These are phyloP conservation scores for Lethenteron reissneri DNA, from an alignment of 2,113 vertebrate species.

Conservation along the genomic window DNA sequence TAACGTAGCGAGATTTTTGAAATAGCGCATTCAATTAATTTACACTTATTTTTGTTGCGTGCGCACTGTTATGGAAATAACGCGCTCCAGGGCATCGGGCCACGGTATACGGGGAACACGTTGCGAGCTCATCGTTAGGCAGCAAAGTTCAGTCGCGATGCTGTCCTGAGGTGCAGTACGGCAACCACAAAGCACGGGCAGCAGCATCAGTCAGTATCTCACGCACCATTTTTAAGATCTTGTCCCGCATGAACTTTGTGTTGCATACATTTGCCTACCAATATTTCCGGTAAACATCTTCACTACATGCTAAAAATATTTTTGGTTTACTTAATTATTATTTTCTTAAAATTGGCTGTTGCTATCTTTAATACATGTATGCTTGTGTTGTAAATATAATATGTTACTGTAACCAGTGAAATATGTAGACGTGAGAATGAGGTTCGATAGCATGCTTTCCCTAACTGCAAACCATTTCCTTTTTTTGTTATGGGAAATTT, in stretches of 20 bases:
- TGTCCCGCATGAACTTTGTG: neutral
- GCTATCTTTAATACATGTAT: slow-evolving; percentile 2
- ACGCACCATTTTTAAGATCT: neutral
- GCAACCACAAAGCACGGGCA: neutral
- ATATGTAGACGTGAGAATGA: neutral
- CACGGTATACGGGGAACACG: too few species aligned
- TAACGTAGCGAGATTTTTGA: neutral
- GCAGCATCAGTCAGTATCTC: neutral
- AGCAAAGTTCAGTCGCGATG: too few species aligned
- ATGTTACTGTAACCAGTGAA: neutral
- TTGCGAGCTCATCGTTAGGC: neutral
- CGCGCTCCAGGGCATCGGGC: neutral
- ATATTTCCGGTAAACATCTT: too few species aligned
- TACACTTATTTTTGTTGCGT: neutral
- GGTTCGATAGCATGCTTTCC: slow-evolving; percentile 1
- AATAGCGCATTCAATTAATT: neutral
- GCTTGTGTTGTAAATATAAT: neutral
- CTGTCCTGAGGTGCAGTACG: neutral
- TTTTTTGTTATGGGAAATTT: neutral
- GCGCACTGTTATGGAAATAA: neutral
- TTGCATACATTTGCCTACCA: too few species aligned
- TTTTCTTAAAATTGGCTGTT: slow-evolving; percentile 3
- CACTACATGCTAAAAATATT: neutral
- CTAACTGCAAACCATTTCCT: neutral
- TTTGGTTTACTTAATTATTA: neutral